Evolutionary conservation across 2,797 vertebrate genomes (phyloP), one percentile per base, ranked within the genome.

Genomic region (Mus spretus): DNA sequence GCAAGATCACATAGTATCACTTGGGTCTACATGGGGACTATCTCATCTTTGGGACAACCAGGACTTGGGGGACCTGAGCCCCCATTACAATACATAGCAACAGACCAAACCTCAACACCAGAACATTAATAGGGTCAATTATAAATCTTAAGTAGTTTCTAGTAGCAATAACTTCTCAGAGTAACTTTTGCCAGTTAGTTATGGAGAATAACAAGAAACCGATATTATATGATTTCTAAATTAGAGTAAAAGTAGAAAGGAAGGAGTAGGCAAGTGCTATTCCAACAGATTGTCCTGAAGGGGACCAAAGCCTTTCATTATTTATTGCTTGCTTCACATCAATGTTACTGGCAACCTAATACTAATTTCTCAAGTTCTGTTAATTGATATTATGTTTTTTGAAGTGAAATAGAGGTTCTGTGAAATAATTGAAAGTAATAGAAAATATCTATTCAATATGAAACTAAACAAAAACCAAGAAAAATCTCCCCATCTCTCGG

Each of bases 361-460:
- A 94, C 94, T 98, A 97, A 98, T 98, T 98, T 98, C 95, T 95
- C 96, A 98, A 98, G 84, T 86, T 93, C 74, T 95, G 75, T 97
- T 92, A 97, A 91, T 83, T 97, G 63, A 77, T 96, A 89, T 98
- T 98, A 98, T 98, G 97, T 92, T 95, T 70, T 96, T 98, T 94
- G 96, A 98, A 98, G 97, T 59, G 57, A 96, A 93, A 97, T 67
- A 97, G 96, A 50, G 31, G 90, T 95, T 94, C 53, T 79, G 75
- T 92, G 87, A 97, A 97, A 96, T 0, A 13, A 96, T 15, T 6
- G 50, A 85, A 93, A 97, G 9, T 20, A 78, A 5, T 28, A 44
- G 74, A 79, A 93, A 78, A 91, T 81, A 74, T 15, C 75, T 92
- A 91, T 67, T 74, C 24, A 50, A 82, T 63, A 72, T 90, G 55